Evolutionary conservation across 1,140 invertebrate genomes (phyloP).

Genomic region (Armadillidium nasatum): DNA sequence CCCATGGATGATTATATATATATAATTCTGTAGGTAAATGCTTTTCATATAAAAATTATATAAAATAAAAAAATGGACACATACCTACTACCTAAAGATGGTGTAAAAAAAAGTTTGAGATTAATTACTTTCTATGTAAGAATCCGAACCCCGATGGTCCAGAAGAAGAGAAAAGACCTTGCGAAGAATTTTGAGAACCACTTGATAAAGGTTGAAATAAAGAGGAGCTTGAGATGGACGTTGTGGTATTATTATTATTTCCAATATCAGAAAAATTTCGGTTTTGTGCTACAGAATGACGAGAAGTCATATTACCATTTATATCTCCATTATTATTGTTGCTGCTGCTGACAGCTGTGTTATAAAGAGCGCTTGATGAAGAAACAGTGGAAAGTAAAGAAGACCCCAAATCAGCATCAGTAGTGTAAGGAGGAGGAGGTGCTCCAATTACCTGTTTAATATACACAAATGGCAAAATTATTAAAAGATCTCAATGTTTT

Average conservation of each 20-base stretch:
- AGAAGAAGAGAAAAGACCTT: background rate
- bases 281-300: background rate
- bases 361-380: background rate
- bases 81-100: too few relatives aligned
- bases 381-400: background rate
- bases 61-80: too few relatives aligned
- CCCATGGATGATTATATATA: too few relatives aligned
- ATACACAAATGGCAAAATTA: too few relatives aligned
- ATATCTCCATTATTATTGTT: background rate
- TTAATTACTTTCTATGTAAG: background rate
- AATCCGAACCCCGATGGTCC: background rate
- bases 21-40: too few relatives aligned
- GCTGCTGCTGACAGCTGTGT: background rate
- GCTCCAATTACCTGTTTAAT: background rate
- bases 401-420: background rate
- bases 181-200: background rate
- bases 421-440: background rate
- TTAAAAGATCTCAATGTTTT: too few relatives aligned
- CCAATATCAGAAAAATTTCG: background rate
- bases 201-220: background rate
- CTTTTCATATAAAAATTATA: too few relatives aligned
- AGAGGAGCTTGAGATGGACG: background rate
- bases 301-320: constrained; percentile 3
- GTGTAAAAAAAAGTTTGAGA: too few relatives aligned
- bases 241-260: background rate